phyloP scores from a whole-genome alignment of 2,797 vertebrate genomes.

The Scarus forsteni region DNA sequence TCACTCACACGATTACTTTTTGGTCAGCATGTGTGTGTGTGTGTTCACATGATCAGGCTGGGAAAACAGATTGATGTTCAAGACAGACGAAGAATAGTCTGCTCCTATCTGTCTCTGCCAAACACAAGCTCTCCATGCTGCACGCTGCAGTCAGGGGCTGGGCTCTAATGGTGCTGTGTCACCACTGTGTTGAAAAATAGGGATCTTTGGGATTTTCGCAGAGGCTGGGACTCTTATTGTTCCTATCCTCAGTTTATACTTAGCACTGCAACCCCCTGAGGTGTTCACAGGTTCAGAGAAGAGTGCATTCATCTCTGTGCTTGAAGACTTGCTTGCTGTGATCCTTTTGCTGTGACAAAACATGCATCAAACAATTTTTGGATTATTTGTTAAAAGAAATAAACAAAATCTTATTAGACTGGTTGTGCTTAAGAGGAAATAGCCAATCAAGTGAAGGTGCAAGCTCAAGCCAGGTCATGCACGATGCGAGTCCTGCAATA shows the following conservation, averaged over 20 bases:
- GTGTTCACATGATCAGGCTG: conserved; percentile 41
- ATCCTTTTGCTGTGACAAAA: background rate
- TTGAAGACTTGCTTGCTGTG: conserved; percentile 12
- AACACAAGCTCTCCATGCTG: conserved; percentile 52
- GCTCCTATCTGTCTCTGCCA: conserved; percentile 66
- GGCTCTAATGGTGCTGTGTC: conserved; percentile 61
- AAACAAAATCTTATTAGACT: conserved; percentile 24
- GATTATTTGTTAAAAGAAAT: conserved; percentile 18
- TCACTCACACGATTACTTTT: conserved; percentile 68
- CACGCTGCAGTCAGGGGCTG: conserved; percentile 42
- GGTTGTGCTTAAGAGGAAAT: conserved; percentile 23
- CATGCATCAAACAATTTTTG: conserved; percentile 20
- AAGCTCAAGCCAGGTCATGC: conserved; percentile 52
- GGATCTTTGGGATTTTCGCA: conserved; percentile 35
- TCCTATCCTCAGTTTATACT: conserved; percentile 35
- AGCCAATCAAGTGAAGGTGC: conserved; percentile 26
- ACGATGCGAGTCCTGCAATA: conserved; percentile 37
- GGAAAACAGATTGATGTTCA: conserved; percentile 62
- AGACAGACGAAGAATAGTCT: conserved; percentile 53
- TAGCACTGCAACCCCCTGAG: conserved; percentile 36
- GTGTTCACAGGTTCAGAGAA: conserved; percentile 45
- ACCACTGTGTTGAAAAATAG: conserved; percentile 58
- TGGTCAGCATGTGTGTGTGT: conserved; percentile 28
- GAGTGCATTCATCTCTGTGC: conserved; percentile 25
- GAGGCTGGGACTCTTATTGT: conserved; percentile 47